Evolutionary conservation across 1,140 invertebrate species (phyloP).

Genomic region (Drosophila nasuta): DNA sequence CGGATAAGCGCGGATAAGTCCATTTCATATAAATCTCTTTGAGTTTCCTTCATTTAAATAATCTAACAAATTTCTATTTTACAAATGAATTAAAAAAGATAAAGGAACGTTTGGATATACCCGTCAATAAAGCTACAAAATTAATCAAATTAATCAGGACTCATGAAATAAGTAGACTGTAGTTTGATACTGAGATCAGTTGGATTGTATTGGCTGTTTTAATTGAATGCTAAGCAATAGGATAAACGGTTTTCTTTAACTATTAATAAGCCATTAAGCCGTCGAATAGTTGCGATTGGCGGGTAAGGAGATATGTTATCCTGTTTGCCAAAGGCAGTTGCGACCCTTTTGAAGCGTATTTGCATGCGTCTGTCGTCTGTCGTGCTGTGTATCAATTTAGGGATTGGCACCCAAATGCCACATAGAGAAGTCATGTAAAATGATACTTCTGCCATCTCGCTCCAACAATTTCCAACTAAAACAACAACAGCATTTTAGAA

Average conservation of each 20-base stretch:
- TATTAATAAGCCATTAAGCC: slow-evolving; percentile 16
- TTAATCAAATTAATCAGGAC: too few relatives aligned
- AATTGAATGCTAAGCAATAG: background rate
- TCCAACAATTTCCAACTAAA: slow-evolving; percentile 61
- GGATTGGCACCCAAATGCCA: slow-evolving; percentile 79
- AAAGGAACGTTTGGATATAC: too few relatives aligned
- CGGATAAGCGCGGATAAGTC: slow-evolving; percentile 10
- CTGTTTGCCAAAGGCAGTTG: slow-evolving; percentile 4
- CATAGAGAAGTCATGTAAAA: slow-evolving; percentile 79
- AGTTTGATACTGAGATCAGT: too few relatives aligned
- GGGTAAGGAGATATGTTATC: background rate
- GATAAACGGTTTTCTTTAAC: slow-evolving; percentile 1
- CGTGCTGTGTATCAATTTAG: slow-evolving; percentile 69
- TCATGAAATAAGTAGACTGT: too few relatives aligned
- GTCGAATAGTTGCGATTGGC: slow-evolving; percentile 9
- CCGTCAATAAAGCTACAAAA: too few relatives aligned
- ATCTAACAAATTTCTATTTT: too few relatives aligned
- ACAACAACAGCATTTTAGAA: slow-evolving; percentile 53
- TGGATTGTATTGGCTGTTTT: background rate
- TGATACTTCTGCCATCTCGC: slow-evolving; percentile 69
- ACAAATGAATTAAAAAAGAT: too few relatives aligned
- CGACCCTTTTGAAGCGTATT: slow-evolving; percentile 33
- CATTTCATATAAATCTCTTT: background rate
- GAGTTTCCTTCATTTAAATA: too few relatives aligned
- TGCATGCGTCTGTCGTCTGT: slow-evolving; percentile 25